A percentile compares a stretch with the other conserved stretches of the same genome.
These are phyloP conservation scores for Acrossocheilus wenchowensis DNA, from an alignment of 2,797 vertebrate species.

Conservation along the genomic window DNA sequence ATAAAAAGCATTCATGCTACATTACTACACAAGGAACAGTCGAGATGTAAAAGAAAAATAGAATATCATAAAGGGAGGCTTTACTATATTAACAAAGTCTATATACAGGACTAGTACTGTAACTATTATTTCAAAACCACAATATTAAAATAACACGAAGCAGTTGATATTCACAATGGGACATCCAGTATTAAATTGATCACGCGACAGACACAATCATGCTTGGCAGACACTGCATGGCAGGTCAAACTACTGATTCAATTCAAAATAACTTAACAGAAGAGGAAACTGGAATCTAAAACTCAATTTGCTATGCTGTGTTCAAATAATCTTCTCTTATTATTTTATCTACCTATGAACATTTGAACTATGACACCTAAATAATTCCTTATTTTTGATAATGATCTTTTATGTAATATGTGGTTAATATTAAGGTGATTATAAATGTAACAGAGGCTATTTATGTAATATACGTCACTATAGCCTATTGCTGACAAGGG, in stretches of 20 bases:
- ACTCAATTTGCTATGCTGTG: background rate
- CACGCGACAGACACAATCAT: background rate
- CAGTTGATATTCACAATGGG: constrained; percentile 11
- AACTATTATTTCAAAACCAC: background rate
- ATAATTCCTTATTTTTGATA: background rate
- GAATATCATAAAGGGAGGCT: background rate
- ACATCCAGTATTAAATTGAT: background rate
- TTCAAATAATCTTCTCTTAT: background rate
- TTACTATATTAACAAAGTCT: background rate
- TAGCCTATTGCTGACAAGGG: background rate
- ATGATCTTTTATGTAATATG: background rate
- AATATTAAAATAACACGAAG: background rate
- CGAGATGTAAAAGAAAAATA: constrained; percentile 6
- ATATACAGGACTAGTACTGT: background rate
- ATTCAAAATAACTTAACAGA: constrained; percentile 1
- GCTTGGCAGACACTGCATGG: background rate
- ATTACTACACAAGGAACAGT: background rate
- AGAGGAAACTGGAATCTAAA: background rate
- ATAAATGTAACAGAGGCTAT: background rate
- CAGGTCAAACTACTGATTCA: background rate
- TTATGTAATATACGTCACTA: background rate
- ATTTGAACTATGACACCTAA: too few relatives aligned
- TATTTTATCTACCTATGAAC: background rate
- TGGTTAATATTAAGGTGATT: background rate
- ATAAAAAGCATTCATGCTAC: constrained; percentile 10